A percentile compares a stretch with the other conserved stretches of the same genome.
Evolutionary conservation across 92 coral and sea anemone genomes (phyloP).

Genomic region (Palythoa grandiflora): DNA sequence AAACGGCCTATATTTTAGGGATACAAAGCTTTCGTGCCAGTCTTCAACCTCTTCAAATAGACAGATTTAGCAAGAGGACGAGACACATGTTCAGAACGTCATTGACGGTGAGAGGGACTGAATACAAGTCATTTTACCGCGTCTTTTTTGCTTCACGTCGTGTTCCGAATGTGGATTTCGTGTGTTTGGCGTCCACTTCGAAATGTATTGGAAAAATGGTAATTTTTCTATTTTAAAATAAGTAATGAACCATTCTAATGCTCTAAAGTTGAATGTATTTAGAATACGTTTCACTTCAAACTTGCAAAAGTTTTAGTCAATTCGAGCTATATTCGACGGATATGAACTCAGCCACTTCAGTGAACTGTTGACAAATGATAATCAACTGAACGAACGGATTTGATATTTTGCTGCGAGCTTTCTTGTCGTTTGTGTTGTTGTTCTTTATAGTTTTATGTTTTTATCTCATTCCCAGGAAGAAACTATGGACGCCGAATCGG

Average conservation of each 20-base stretch:
- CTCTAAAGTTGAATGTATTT: neutral
- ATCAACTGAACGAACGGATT: neutral
- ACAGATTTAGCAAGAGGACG: conserved; percentile 1
- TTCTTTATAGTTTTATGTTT: neutral
- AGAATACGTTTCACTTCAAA: conserved; percentile 9
- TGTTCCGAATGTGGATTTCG: conserved; percentile 2
- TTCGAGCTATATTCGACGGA: conserved; percentile 18
- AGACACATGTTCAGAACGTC: neutral
- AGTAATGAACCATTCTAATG: too few species aligned
- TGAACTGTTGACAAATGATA: neutral
- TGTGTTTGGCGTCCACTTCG: conserved; percentile 4
- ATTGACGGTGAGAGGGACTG: neutral
- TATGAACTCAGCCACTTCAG: conserved; percentile 4
- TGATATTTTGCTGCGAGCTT: neutral
- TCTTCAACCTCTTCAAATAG: neutral
- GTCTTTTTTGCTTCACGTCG: neutral
- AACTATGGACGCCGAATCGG: neutral
- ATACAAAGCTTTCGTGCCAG: too few species aligned
- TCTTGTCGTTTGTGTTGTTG: neutral
- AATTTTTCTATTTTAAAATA: neutral
- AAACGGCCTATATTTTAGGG: too few species aligned
- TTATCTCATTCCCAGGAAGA: neutral
- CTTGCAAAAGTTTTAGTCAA: neutral
- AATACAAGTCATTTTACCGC: neutral
- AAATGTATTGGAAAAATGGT: neutral